Base-by-base conservation (phyloP, 2,888 invertebrate species). In the Melikaiella ostensackeni region DNA sequence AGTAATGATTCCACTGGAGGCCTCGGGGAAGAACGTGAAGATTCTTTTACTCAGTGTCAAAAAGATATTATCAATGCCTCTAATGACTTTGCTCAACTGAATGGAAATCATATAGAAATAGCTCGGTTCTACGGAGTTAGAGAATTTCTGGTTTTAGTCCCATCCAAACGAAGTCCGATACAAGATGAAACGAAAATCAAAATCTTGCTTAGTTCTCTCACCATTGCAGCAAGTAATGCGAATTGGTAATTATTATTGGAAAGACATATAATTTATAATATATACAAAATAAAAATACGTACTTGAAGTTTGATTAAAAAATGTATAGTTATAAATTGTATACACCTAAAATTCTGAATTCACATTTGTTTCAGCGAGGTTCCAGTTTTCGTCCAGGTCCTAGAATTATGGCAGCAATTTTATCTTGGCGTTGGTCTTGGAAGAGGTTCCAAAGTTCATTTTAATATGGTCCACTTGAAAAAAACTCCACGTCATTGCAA, bases 381-480 rank as follows among this genome's bases (percentile, higher is more conserved):
- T 81, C 98, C 99, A 30, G 93, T 97, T 30, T 98, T 99, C 92
- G 94, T 98, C 33, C 98, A 98, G 92, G 94, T 97, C 33, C 93
- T 96, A 85, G 96, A 96, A 88, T 94, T 94, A 82, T 96, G 96
- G 95, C 96, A 97, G 88, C 94, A 95, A 75, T 95, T 95, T 87
- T 97, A 95, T 89, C 91, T 95, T 74, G 99, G 99, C 9, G 94
- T 97, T 11, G 96, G 95, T 86, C 95, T 97, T 88, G 95, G 95
- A 30, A 95, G 94, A 85, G 96, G 96, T 66, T 93, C 95, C 62
- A 94, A 96, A 84, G 95, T 96, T n/a, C 95, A 95, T 88, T 98
- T 97, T 91, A 97, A 98, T 89, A 97, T 98, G 93, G 96, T 97
- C 73, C 96, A 98, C 89, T 92, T 99, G 80, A 95, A 95, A 88